Evolutionary conservation across 2,888 invertebrate genomes (phyloP), one percentile per base, ranked within the genome.

Genomic region (Colostygia pectinataria): DNA sequence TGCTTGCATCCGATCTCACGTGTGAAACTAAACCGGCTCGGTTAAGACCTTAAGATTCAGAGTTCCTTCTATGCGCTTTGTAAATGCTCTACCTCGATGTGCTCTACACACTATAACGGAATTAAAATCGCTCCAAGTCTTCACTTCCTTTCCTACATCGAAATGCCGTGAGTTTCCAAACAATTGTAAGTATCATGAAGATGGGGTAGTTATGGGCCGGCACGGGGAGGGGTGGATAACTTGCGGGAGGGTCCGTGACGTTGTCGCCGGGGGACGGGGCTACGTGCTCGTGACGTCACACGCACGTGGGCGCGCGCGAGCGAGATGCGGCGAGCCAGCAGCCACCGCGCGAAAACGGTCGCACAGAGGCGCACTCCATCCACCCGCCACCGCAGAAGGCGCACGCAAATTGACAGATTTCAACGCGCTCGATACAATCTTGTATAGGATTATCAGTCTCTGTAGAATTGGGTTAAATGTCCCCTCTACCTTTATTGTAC

Each of bases 391-490:
- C 63, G 68, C 70, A 68, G 67, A 74, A 80, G 78, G 80, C 69
- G 82, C 80, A 76, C 80, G 77, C 80, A 77, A 80, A 80, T 80
- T 83, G 78, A 83, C 83, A 82, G 80, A 79, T 81, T 77, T 80
- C 76, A 75, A 74, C 80, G 71, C 85, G 84, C 77, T 85, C 84
- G 80, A 86, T 86, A 85, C 83, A 71, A 83, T 84, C 84, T 83
- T 73, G 79, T 77, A 80, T 79, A 71, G 77, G 74, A 81, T 81
- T 84, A 83, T 75, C 71, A 74, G 61, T 58, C 67, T 61, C 65
- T 37, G 55, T 61, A 61, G 66, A 68, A 49, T 31, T 47, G 27
- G 40, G 34, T 41, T 31, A 12, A 41, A 47, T 33, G 13, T 9
- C 4, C 29, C 18, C 33, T 25, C 24, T 9, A 14, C 9, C 13